Evolutionary conservation across 1,140 invertebrate species (phyloP), one percentile per base, ranked within the genome.

Genomic region (Anastatus disparis): DNA sequence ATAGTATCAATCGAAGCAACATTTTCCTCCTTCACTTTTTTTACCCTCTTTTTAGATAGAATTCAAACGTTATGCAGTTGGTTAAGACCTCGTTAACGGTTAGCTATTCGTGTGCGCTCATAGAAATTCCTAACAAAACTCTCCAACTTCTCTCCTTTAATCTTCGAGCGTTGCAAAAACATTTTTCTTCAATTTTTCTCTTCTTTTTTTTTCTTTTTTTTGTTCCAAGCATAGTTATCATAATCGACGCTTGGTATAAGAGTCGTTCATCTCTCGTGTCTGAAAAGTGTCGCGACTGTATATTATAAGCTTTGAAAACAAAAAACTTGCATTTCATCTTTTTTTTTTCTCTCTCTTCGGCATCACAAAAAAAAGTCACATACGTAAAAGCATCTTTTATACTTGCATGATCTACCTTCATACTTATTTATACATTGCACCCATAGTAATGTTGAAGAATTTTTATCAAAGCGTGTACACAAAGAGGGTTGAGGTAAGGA

Each of bases 71-170:
- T 2, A 58, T 38, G 44, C 44, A 55, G 38, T n/a, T 12, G 38
- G 56, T 27, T 17, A 17, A 20, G 58, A 20, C 13, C 24, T 69
- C 55, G 31, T 59, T 59, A 59, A 59, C 44, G 35, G 40, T n/a
- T n/a, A n/a, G 15, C 6, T 12, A 12, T 12, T 15, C n/a, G n/a
- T 22, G 10, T 56, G 20, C 10, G 27, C 55, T 35, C 42, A 38
- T 52, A 66, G 50, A 70, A 44, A 38, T 62, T 69, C 46, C 35
- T 12, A n/a, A 46, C 44, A 17, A 62, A 61, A 53, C 40, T 27
- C 2, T 10, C 29, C 15, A 13, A 6, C 17, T 29, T 31, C 38
- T 66, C n/a, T 29, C 38, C 8, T 7, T 55, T 13, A 53, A 26
- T 6, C 10, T 44, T 10, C n/a, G 24, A 15, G 4, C 24, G 15